Percentiles rank a stretch among this genome's conserved stretches.
Conservation (phyloP, 2,797 vertebrate genomes). For the Halcyon smyrnensis region DNA sequence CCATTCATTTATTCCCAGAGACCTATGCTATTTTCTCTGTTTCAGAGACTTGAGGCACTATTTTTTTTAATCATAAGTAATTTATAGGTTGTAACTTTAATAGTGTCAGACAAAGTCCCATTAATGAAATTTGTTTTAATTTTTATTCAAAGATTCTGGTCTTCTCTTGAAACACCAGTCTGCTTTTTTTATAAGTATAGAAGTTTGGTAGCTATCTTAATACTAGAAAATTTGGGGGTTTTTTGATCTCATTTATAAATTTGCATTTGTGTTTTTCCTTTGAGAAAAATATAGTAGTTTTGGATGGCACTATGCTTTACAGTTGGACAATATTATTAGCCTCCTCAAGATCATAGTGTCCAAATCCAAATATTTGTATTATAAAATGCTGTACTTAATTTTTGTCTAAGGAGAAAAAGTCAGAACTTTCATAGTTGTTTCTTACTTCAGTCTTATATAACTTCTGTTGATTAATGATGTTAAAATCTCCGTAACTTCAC, state of each 20-base stretch:
- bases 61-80: not conserved
- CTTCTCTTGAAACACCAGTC: not conserved
- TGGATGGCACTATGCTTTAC: not conserved
- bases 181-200: accelerated
- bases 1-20: not conserved
- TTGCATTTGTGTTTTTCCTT: not conserved
- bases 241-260: not conserved
- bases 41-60: not conserved
- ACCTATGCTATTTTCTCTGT: not conserved
- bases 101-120: not conserved
- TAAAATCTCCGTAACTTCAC: not conserved
- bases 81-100: not conserved
- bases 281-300: not conserved
- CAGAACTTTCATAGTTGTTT: not conserved
- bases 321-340: not conserved
- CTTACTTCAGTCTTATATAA: not conserved
- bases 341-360: not conserved
- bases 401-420: not conserved
- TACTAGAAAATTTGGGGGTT: not conserved
- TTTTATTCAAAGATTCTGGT: not conserved
- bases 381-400: not conserved
- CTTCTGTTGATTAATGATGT: not conserved
- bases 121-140: not conserved
- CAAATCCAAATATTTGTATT: not conserved
- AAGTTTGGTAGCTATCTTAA: not conserved